Base-by-base conservation (phyloP, 1,140 invertebrate genomes). In the Heliconius eleuchia region DNA sequence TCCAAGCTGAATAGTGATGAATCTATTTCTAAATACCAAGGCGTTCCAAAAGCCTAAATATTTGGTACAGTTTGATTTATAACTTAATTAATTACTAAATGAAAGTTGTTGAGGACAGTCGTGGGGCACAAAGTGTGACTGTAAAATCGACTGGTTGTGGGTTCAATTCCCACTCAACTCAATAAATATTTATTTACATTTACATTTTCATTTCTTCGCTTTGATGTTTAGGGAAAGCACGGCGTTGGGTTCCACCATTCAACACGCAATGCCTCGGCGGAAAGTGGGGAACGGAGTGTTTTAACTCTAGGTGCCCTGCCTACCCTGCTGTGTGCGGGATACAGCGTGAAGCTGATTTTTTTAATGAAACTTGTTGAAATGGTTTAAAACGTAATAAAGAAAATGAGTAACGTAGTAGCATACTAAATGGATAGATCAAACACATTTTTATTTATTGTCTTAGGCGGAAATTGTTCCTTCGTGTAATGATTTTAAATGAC, bases 1-100 rank as follows among this genome's bases (percentile, higher is more conserved):
- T 85, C 84, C 86, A 82, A 87, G 85, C 80, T 84, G 89, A 89
- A 89, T 92, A 85, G 80, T 85, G 89, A 89, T 88, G 81, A 83
- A 75, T 73, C 74, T 42, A 80, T 55, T 80, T 76, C 50, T 42
- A 34, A 73, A 73, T 73, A 42, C 34, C 27, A 30, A 66, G 30
- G 4, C 60, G 13, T 66, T 66, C 8, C n/a, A 57, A n/a, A 57
- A 57, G 0, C 55, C 11, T 66, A 66, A 66, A 66, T 30, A 66
- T 66, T 66, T 66, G 60, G 8, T 66, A 66, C 8, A 66, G 7
- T 30, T 66, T 66, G 9, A 27, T 66, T 23, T 66, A 66, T 27
- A 66, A 66, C 60, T 66, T 66, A 66, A 27, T 66, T 27, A 66
- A 30, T 11, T 27, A 5, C 42, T 27, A 66, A 66, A 66, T 66